Conservation (phyloP, 2,797 vertebrate species). For the Urosaurus nigricauda region DNA sequence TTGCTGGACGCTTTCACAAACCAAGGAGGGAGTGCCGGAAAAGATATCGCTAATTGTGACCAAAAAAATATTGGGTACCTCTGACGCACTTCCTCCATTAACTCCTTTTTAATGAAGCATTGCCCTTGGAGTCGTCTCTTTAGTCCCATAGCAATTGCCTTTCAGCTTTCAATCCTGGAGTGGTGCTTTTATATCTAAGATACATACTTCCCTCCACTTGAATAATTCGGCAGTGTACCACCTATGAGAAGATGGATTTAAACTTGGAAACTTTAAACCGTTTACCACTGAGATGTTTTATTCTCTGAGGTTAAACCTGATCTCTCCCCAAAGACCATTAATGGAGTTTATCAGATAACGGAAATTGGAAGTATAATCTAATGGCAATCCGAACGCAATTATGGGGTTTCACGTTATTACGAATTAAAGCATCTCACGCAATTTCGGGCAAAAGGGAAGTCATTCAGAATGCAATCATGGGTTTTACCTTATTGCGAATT, state of each 20-base stretch:
- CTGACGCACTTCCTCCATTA: slow-evolving; percentile 53
- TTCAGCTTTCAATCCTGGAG: slow-evolving; percentile 17
- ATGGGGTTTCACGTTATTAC: no score
- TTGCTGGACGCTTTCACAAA: slow-evolving; percentile 41
- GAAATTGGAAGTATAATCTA: no score
- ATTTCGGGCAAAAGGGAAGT: no score
- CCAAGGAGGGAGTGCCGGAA: slow-evolving; percentile 56
- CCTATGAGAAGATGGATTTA: neutral
- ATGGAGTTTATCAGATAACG: no score
- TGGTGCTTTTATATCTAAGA: neutral
- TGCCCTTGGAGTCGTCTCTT: slow-evolving; percentile 18
- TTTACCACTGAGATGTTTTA: neutral
- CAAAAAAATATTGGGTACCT: slow-evolving; percentile 58
- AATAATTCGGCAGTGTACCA: neutral
- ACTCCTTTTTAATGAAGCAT: slow-evolving; percentile 53
- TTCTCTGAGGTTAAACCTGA: no score
- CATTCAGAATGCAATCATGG: no score
- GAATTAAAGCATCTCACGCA: no score
- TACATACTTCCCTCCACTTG: neutral
- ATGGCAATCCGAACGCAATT: no score
- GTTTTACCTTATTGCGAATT: no score
- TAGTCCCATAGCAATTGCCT: neutral
- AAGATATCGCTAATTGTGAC: slow-evolving; percentile 79
- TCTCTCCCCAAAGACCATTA: no score
- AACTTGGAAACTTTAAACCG: neutral